A percentile compares a stretch with the other conserved stretches of the same genome.
These are phyloP conservation scores for Triplophysa tibetana DNA, from an alignment of 2,113 vertebrate genomes.

Conservation along the genomic window DNA sequence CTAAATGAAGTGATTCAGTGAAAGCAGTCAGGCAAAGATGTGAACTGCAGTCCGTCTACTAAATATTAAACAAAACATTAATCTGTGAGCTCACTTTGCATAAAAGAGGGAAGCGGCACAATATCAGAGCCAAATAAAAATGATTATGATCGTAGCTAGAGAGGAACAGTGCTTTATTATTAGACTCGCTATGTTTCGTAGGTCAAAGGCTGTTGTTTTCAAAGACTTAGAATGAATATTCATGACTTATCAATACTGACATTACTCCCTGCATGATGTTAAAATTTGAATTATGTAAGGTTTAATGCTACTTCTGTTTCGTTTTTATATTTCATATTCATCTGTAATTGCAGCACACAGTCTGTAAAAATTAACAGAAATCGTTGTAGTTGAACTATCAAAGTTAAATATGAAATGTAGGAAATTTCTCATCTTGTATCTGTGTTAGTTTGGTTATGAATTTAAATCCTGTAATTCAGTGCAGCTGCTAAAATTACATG, in stretches of 20 bases:
- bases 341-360: background rate
- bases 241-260: background rate
- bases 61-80: conserved; percentile 52
- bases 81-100: conserved; percentile 37
- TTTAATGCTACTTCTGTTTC: background rate
- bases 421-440: conserved; percentile 5
- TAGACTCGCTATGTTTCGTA: conserved; percentile 1
- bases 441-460: conserved; percentile 9
- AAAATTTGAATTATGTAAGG: background rate
- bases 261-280: background rate
- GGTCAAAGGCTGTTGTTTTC: background rate
- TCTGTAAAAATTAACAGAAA: background rate
- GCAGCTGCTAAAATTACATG: conserved; percentile 4
- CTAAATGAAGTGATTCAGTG: conserved; percentile 48
- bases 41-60: conserved; percentile 47
- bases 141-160: background rate
- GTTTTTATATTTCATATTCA: background rate
- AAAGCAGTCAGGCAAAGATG: conserved; percentile 46
- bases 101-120: background rate
- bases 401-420: conserved; percentile 5
- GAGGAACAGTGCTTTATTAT: background rate
- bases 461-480: conserved; percentile 6
- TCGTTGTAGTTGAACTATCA: background rate
- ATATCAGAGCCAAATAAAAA: conserved; percentile 12
- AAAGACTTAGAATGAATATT: background rate